Base-by-base conservation (phyloP, 1,140 invertebrate genomes). In the Ooceraea biroi region DNA sequence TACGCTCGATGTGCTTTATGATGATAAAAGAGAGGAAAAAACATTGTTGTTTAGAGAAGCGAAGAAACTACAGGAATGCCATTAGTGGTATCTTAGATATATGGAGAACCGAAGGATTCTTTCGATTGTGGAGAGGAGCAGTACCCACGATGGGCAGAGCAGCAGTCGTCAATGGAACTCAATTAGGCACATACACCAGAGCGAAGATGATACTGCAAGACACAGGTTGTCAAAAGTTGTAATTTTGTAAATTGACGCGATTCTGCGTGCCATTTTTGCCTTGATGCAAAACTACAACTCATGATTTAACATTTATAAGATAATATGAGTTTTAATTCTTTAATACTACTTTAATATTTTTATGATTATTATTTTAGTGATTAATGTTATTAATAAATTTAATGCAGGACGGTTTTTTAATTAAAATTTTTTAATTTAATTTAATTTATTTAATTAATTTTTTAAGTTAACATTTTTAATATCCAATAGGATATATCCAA, bases 151-250 rank as follows among this genome's bases (percentile, higher is more conserved):
- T 94, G 89, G 88, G 91, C 1, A 85, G 92, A 83, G 91, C 91
- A 22, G 96, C 97, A 95, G 96, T 97, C 0, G 97, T 97, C 2
- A 97, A 97, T 93, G 96, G 96, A 50, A 95, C 96, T 36, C 97
- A 97, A 88, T 91, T 97, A 61, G 96, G 96, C 22, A 96, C 97
- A 1, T 97, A 97, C 91, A 96, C 96, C 8, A 96, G 96, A 93
- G 95, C 96, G 1, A 97, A 97, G 92, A 94, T 97, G 88, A 68
- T 94, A n/a, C 90, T 96, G 7, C 58, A 95, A 71, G 86, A 90
- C 44, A 95, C 94, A 80, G 93, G 95, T 95, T 52, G 14, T 63
- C 72, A 19, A 44, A 55, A 12, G 41, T 65, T 66, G 27, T 61
- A 44, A n/a, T 22, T 36, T 36, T 1, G 0, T 73, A 72, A 22